Conservation (phyloP, 1,140 invertebrate genomes). For the Brachionus manjavacas region DNA sequence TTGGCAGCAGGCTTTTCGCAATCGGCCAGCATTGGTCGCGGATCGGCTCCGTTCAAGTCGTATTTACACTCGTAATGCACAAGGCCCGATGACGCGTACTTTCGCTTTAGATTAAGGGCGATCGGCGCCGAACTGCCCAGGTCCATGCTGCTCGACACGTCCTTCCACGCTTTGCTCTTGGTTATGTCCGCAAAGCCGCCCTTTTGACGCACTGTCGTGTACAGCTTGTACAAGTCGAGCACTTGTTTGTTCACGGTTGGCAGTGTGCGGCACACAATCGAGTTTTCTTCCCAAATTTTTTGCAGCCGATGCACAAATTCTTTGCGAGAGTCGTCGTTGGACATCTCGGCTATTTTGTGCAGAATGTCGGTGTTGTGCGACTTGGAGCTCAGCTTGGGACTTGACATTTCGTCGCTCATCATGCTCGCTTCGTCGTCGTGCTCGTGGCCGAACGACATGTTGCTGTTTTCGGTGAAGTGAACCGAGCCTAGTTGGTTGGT, state of each 20-base stretch:
- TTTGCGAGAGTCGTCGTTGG: background rate
- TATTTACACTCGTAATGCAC: slow-evolving; percentile 91
- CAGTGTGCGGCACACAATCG: slow-evolving; percentile 53
- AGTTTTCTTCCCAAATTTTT: slow-evolving; percentile 37
- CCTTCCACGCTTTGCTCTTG: slow-evolving; percentile 96
- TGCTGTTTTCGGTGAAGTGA: background rate
- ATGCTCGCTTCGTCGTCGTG: slow-evolving; percentile 33
- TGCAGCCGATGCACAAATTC: slow-evolving; percentile 23
- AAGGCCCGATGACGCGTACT: slow-evolving; percentile 87
- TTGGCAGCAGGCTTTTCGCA: slow-evolving; percentile 50
- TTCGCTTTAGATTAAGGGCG: slow-evolving; percentile 89
- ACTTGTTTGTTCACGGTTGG: slow-evolving; percentile 96
- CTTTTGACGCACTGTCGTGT: slow-evolving; percentile 85
- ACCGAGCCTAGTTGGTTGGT: background rate
- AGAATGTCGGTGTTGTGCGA: slow-evolving; percentile 28
- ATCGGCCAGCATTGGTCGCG: slow-evolving; percentile 86
- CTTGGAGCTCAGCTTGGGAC: background rate
- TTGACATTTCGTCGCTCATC: slow-evolving; percentile 30
- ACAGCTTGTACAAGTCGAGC: slow-evolving; percentile 90
- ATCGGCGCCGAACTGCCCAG: slow-evolving; percentile 92
- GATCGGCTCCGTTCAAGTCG: slow-evolving; percentile 89
- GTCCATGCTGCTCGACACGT: slow-evolving; percentile 83
- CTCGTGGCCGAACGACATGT: slow-evolving; percentile 27
- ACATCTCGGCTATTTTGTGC: background rate
- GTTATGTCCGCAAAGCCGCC: slow-evolving; percentile 96